A percentile compares a stretch with the other conserved stretches of the same genome.
phyloP scores from a whole-genome alignment of 2,797 vertebrate genomes.

The Urosaurus nigricauda region DNA sequence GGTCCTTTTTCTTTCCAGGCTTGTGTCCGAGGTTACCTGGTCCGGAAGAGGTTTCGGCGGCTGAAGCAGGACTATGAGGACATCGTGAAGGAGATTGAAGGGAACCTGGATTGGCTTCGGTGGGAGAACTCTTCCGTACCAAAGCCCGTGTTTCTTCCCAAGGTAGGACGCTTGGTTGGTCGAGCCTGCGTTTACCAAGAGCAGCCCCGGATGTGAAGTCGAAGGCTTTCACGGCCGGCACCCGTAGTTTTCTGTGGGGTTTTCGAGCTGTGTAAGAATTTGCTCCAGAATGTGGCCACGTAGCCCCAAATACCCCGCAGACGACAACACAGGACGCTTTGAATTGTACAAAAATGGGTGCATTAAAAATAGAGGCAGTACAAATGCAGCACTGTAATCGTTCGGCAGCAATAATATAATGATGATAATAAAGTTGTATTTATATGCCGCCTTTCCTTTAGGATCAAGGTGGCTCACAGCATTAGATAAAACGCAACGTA shows the following conservation, averaged over 20 bases:
- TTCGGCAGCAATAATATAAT: not conserved
- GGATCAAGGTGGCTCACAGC: too few relatives aligned
- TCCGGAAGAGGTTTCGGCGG: constrained; percentile 78
- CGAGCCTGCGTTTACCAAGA: too few relatives aligned
- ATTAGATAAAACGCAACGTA: too few relatives aligned
- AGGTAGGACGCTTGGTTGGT: constrained; percentile 59
- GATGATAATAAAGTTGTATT: too few relatives aligned
- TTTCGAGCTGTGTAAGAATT: too few relatives aligned
- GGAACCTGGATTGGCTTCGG: constrained; percentile 75
- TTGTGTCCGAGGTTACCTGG: constrained; percentile 81
- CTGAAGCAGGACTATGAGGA: constrained; percentile 85
- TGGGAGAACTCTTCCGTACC: constrained; percentile 82
- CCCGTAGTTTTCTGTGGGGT: too few relatives aligned
- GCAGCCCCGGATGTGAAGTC: too few relatives aligned
- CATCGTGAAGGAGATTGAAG: constrained; percentile 87
- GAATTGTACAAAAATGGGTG: not conserved
- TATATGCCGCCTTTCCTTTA: too few relatives aligned
- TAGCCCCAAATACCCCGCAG: too few relatives aligned
- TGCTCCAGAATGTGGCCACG: too few relatives aligned
- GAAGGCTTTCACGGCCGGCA: too few relatives aligned
- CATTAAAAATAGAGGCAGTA: not conserved
- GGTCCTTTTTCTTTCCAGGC: constrained; percentile 77
- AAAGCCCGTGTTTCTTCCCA: constrained; percentile 81
- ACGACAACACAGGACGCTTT: not conserved
- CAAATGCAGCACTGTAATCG: not conserved